phyloP scores from a whole-genome alignment of 1,140 invertebrate genomes.

The Laupala kohalensis region DNA sequence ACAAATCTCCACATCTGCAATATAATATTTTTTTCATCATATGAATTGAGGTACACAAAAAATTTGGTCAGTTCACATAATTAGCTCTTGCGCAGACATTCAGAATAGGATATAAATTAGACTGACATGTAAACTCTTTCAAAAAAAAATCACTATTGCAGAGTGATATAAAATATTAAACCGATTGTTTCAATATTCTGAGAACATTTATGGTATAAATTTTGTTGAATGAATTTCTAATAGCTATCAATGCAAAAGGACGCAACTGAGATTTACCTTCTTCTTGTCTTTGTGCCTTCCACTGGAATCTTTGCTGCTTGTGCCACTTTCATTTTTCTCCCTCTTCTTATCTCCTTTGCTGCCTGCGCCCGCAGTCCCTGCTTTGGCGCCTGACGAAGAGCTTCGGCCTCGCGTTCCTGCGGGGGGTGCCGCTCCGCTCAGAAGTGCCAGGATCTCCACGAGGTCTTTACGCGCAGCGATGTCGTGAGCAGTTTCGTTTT shows the following conservation, averaged over 20 bases:
- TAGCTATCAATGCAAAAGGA: neutral
- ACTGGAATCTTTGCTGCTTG: constrained; percentile 32
- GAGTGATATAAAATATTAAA: too few relatives aligned
- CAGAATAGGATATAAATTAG: too few relatives aligned
- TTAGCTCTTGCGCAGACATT: too few relatives aligned
- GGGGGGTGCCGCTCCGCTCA: constrained; percentile 41
- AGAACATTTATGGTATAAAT: too few relatives aligned
- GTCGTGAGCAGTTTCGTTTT: constrained; percentile 79
- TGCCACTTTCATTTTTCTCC: constrained; percentile 28
- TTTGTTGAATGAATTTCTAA: too few relatives aligned
- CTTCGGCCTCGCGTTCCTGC: constrained; percentile 28
- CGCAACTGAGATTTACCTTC: neutral
- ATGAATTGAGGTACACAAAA: too few relatives aligned
- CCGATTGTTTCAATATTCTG: too few relatives aligned
- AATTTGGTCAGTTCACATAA: too few relatives aligned
- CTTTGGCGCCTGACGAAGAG: constrained; percentile 22
- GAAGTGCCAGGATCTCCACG: constrained; percentile 63
- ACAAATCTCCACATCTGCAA: too few relatives aligned
- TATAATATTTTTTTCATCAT: too few relatives aligned
- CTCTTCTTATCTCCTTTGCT: constrained; percentile 31
- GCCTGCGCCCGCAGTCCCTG: constrained; percentile 24
- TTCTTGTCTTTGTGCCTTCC: constrained; percentile 21
- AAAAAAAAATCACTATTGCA: too few relatives aligned
- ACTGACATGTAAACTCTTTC: too few relatives aligned
- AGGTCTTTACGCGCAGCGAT: constrained; percentile 79